These are phyloP conservation scores for Chironomus striatipennis DNA, from an alignment of 1,140 invertebrate genomes.

Conservation along the genomic window DNA sequence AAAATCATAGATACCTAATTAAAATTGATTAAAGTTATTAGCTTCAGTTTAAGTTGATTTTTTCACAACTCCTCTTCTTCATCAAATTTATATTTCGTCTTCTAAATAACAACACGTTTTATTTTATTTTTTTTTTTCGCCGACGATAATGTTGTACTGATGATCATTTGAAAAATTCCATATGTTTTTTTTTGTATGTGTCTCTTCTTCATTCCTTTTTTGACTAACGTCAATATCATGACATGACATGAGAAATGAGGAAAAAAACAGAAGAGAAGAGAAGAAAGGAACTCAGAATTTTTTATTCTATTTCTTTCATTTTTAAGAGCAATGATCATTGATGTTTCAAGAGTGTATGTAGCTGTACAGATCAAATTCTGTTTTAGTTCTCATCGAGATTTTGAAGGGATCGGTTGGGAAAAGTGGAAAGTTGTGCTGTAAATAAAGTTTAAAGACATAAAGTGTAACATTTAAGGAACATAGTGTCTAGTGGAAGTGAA, in stretches of 20 bases:
- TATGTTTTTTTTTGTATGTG: background rate
- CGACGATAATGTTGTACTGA: no score
- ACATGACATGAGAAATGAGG: background rate
- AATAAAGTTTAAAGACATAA: background rate
- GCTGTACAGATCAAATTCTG: background rate
- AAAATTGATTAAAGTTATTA: no score
- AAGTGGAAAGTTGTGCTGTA: no score
- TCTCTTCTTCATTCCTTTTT: background rate
- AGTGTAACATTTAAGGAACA: no score
- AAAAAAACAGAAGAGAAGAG: background rate
- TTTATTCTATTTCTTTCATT: background rate
- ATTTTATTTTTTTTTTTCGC: no score
- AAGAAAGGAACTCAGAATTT: background rate
- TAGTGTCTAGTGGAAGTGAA: no score
- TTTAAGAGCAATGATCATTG: background rate
- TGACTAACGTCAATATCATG: background rate
- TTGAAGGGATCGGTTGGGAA: background rate
- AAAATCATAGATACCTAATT: no score
- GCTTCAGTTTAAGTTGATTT: no score
- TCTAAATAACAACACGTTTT: no score
- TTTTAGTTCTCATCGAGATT: background rate
- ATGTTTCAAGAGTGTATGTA: background rate
- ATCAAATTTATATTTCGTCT: no score
- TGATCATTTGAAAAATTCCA: no score
- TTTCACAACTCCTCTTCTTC: no score